Evolutionary conservation across 2,888 invertebrate species (phyloP), one percentile per base, ranked within the genome.

Genomic region (Parelbella ahira): DNA sequence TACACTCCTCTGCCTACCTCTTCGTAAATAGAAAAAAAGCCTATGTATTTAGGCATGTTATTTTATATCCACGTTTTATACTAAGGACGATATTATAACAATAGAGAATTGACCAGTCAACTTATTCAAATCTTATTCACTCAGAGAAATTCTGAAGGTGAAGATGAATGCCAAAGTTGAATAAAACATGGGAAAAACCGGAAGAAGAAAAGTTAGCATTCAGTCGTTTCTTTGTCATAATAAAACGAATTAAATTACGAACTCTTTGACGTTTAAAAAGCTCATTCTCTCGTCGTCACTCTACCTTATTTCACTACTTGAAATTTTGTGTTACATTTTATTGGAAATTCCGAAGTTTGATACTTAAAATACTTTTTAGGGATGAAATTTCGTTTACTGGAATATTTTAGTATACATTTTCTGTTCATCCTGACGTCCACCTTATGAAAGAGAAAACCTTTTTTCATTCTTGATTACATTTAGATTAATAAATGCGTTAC

Each of bases 221-320:
- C 23, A 18, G 36, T 27, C 19, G 2, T 37, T 28, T 37, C 28
- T 37, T 28, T 37, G 37, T 28, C 28, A 37, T 37, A 37, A 28
- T 37, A 28, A 37, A 37, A 37, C 4, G 37, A 37, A 37, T 27
- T 20, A 37, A 37, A 20, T 37, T 37, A 37, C 20, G 27, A 20
- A 27, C 27, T 20, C 28, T 28, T 37, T 37, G 37, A 3, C 19
- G 19, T 10, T 11, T 30, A n/a, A 37, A 28, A 25, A 10, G 25
- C 25, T 36, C 25, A 11, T 36, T 27, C 36, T 19, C n/a, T 36
- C 25, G 8, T 24, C 8, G 18, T 18, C 10, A 10, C 15, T 36
- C 15, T 24, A 24, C 18, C 18, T 36, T 15, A 36, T 24, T 25
- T 9, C 2, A 24, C 2, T 8, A 11, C 8, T 10, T 3, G 7